Evolutionary conservation across 2,888 invertebrate species (phyloP).

Genomic region (Chironomus riparius): DNA sequence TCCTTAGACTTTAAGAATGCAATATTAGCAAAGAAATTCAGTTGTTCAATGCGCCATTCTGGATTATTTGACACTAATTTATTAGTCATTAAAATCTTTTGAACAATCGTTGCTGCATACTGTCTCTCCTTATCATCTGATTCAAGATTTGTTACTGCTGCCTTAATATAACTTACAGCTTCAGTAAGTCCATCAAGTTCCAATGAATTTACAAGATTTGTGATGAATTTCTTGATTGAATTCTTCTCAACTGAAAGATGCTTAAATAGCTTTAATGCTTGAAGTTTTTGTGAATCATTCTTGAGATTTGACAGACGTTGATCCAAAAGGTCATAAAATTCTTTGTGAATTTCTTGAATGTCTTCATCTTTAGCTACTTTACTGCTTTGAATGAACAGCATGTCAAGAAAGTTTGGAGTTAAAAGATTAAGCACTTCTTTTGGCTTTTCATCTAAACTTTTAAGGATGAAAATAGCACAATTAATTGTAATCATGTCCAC

Average conservation of each 20-base stretch:
- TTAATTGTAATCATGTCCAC: constrained; percentile 6
- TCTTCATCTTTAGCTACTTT: constrained; percentile 45
- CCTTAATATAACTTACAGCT: neutral
- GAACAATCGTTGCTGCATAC: constrained; percentile 53
- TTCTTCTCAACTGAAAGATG: constrained; percentile 65
- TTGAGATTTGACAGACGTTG: neutral
- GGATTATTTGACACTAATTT: constrained; percentile 36
- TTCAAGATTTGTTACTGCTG: constrained; percentile 28
- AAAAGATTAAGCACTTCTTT: constrained; percentile 50
- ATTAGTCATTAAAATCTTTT: constrained; percentile 41
- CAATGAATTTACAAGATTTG: constrained; percentile 14
- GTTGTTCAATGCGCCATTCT: constrained; percentile 56
- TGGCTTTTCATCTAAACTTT: constrained; percentile 46
- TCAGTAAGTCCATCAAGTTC: neutral
- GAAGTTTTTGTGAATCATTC: constrained; percentile 35
- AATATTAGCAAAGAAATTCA: constrained; percentile 55
- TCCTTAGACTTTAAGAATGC: constrained; percentile 53
- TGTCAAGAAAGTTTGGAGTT: constrained; percentile 54
- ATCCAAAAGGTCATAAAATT: constrained; percentile 20
- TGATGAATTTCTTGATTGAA: constrained; percentile 15
- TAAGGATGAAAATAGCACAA: constrained; percentile 48
- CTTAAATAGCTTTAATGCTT: constrained; percentile 53
- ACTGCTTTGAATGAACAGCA: constrained; percentile 51
- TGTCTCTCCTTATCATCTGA: constrained; percentile 50
- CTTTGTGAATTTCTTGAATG: constrained; percentile 47